Base-by-base conservation (phyloP, 1,140 invertebrate species). In the Helicorthomorpha holstii region DNA sequence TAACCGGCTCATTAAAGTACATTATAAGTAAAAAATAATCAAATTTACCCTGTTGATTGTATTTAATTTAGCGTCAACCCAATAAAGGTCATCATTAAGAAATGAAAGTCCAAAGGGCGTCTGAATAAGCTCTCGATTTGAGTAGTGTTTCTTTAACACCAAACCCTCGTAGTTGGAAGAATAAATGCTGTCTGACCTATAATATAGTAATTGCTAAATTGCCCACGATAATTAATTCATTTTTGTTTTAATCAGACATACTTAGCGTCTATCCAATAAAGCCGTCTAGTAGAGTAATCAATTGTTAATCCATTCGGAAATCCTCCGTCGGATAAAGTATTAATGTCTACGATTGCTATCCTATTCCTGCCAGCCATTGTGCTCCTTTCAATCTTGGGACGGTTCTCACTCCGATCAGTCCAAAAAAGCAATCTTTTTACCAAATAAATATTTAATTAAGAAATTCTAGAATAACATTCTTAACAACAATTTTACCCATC, bases 401-500 rank as follows among this genome's bases (percentile, higher is more conserved):
- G 25, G 19, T 10, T 91, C 63, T 95, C 91, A 43, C 92, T 92
- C 92, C 93, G 96, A 64, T 98, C 93, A 0, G 90, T 94, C 93
- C 93, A 96, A 71, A 96, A 96, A 16, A 96, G 69, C 77, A 84
- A 89, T 3, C 81, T 46, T 7, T 7, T 34, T 16, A 34, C 16
- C 16, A 7, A 34, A 7, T 7, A 34, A 34, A 34, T 16, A 34
- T 34, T 34, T 16, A 7, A 16, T n/a, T n/a, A n/a, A 46, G 12
- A 46, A 29, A 24, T 26, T 25, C 19, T 21, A 22, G 19, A 22
- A 7, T 4, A 12, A 25, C 19, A 7, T 21, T 22, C 38, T 7
- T 25, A 21, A 16, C 42, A 7, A 50, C 12, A 27, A 59, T 66
- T n/a, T 64, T 65, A 78, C 75, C 78, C 81, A n/a, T 85, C 81